These are phyloP conservation scores for Periophthalmodon schlosseri DNA, from an alignment of 2,113 vertebrate species.

Conservation along the genomic window DNA sequence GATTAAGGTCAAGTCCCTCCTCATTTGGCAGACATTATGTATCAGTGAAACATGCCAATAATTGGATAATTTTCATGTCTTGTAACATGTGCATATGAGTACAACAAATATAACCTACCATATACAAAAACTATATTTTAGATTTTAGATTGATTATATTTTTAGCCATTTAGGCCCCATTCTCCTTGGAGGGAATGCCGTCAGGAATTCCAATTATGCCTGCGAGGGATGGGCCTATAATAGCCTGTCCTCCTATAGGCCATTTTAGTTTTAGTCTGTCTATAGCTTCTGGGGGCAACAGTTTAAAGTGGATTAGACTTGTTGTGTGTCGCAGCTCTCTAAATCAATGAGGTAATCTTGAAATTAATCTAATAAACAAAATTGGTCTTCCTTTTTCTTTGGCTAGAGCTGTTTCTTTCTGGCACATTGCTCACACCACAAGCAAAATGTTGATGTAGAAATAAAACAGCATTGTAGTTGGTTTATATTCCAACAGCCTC, in stretches of 20 bases:
- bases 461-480: no score
- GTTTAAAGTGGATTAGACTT: background rate
- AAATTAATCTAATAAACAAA: no score
- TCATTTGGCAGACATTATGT: background rate
- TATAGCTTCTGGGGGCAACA: background rate
- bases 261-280: background rate
- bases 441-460: background rate
- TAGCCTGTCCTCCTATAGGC: background rate
- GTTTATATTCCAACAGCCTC: background rate
- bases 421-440: background rate
- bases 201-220: slow-evolving; percentile 60
- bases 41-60: background rate
- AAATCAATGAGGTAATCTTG: background rate
- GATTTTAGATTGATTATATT: background rate
- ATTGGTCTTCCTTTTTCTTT: background rate
- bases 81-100: background rate
- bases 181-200: background rate
- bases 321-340: background rate
- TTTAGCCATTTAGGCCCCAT: background rate
- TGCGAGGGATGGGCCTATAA: background rate
- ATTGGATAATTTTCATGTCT: background rate
- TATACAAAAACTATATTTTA: background rate
- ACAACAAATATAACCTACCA: background rate
- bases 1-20: background rate
- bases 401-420: slow-evolving; percentile 2